Percentiles rank a stretch among this genome's conserved stretches.
Conservation (phyloP, 2,888 invertebrate genomes). For the Melanostoma mellinum region DNA sequence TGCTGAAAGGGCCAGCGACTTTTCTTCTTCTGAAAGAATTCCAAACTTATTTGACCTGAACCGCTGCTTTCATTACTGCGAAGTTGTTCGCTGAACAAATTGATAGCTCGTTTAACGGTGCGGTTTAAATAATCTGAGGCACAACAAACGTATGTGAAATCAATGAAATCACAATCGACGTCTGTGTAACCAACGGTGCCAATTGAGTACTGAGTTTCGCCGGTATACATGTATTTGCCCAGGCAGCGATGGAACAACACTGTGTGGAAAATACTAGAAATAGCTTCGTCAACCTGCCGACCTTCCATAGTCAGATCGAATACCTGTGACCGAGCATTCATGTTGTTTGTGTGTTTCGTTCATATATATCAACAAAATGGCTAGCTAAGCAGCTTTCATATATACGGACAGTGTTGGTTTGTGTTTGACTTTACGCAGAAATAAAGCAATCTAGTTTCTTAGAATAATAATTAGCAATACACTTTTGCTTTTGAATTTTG, state of each 20-base stretch:
- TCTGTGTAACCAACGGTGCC: slow-evolving; percentile 98
- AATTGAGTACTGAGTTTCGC: slow-evolving; percentile 96
- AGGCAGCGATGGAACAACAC: slow-evolving; percentile 94
- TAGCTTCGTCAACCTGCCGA: slow-evolving; percentile 95
- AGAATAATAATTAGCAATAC: slow-evolving; percentile 37
- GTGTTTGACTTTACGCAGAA: neutral
- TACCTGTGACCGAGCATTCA: slow-evolving; percentile 91
- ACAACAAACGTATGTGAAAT: slow-evolving; percentile 98
- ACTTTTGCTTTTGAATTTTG: slow-evolving; percentile 50
- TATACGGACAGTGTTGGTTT: neutral
- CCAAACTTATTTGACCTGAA: slow-evolving; percentile 94
- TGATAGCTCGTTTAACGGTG: slow-evolving; percentile 89
- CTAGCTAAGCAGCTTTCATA: slow-evolving; percentile 22
- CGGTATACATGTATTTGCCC: slow-evolving; percentile 96
- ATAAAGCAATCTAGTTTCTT: slow-evolving; percentile 27
- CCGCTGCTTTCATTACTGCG: slow-evolving; percentile 88
- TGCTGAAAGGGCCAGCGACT: slow-evolving; percentile 94
- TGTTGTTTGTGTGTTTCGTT: slow-evolving; percentile 77
- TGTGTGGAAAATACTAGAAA: slow-evolving; percentile 95
- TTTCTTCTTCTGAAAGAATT: slow-evolving; percentile 96
- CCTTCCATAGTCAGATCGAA: slow-evolving; percentile 94
- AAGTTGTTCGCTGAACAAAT: slow-evolving; percentile 89
- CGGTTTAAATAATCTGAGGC: slow-evolving; percentile 90
- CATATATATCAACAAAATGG: slow-evolving; percentile 37
- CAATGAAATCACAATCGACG: slow-evolving; percentile 98